Conservation (phyloP, 2,797 vertebrate species). For the Malacoctenus gilli region DNA sequence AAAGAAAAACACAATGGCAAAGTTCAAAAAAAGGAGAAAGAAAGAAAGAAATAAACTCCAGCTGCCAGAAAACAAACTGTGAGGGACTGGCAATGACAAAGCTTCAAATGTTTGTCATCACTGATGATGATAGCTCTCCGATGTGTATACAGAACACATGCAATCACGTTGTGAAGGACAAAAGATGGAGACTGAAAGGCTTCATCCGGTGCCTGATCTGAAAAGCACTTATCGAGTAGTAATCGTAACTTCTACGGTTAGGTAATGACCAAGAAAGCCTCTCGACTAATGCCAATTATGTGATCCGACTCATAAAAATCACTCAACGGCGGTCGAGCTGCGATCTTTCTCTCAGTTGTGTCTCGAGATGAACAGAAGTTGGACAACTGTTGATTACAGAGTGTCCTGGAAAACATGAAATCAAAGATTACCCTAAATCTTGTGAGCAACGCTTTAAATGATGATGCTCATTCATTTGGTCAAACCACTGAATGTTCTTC, state of each 20-base stretch:
- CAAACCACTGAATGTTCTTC: slow-evolving; percentile 48
- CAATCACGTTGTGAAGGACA: slow-evolving; percentile 3
- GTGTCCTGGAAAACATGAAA: slow-evolving; percentile 21
- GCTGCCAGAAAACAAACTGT: slow-evolving; percentile 19
- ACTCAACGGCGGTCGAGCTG: not conserved
- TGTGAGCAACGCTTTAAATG: slow-evolving; percentile 39
- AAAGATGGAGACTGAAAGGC: too few relatives aligned
- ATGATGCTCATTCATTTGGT: slow-evolving; percentile 37
- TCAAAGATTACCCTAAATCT: slow-evolving; percentile 33
- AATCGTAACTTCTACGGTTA: too few relatives aligned
- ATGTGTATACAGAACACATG: slow-evolving; percentile 17
- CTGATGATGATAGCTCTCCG: slow-evolving; percentile 6
- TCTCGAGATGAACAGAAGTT: slow-evolving; percentile 9
- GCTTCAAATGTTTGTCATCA: slow-evolving; percentile 15
- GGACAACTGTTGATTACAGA: slow-evolving; percentile 3
- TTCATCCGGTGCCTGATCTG: too few relatives aligned
- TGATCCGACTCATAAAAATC: too few relatives aligned
- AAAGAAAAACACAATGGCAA: slow-evolving; percentile 20
- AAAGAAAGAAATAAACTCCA: not conserved
- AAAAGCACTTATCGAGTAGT: too few relatives aligned
- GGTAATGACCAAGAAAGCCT: too few relatives aligned
- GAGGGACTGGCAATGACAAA: slow-evolving; percentile 11
- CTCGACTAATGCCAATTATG: too few relatives aligned
- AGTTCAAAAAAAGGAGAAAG: not conserved
- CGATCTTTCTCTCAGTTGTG: slow-evolving; percentile 1